phyloP scores from a whole-genome alignment of 2,888 invertebrate species.

The Carabus problematicus region DNA sequence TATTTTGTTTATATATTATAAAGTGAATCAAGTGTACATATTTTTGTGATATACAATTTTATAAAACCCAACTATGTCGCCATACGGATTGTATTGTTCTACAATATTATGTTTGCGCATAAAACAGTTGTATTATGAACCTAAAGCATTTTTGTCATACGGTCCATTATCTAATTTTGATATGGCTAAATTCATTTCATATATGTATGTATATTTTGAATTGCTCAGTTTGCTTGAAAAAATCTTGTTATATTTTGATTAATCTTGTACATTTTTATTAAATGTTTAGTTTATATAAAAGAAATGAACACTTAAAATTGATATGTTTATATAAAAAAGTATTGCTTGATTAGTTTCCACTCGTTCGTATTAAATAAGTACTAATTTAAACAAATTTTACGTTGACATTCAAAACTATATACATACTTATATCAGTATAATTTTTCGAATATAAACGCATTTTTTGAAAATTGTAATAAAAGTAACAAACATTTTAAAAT shows the following conservation, averaged over 20 bases:
- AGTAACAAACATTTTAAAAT: no score
- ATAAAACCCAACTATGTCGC: not conserved
- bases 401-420: not conserved
- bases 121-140: no score
- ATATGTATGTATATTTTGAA: no score
- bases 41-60: not conserved
- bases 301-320: slow-evolving; percentile 1
- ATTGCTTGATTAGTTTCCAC: slow-evolving; percentile 5
- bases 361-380: slow-evolving; percentile 3
- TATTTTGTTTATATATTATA: not conserved
- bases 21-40: not conserved
- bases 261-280: slow-evolving; percentile 4
- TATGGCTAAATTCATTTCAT: not conserved
- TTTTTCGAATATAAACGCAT: no score
- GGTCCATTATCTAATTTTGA: not conserved
- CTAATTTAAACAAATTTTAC: not conserved
- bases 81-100: not conserved
- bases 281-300: slow-evolving; percentile 11
- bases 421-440: no score
- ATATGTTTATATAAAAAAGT: slow-evolving; percentile 12
- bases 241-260: not conserved
- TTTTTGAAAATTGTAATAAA: no score
- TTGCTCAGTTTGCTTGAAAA: no score
- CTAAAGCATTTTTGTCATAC: no score
- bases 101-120: not conserved